Percentiles rank a stretch among this genome's conserved stretches.
These are phyloP conservation scores for Stercorarius parasiticus DNA, from an alignment of 2,113 vertebrate genomes.

Conservation along the genomic window DNA sequence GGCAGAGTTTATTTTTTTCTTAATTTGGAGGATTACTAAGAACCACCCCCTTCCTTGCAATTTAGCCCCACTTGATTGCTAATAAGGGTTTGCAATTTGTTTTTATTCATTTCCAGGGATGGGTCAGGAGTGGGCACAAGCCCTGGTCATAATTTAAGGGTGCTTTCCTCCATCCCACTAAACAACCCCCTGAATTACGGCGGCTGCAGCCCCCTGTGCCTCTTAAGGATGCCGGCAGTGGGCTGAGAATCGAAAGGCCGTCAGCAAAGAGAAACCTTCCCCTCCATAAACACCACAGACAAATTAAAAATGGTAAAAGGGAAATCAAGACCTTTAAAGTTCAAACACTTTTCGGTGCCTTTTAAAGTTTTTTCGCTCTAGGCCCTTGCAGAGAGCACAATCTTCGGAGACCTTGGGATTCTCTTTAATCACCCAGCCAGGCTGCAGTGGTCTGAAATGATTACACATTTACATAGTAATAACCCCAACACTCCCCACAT, in stretches of 20 bases:
- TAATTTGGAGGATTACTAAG: background rate
- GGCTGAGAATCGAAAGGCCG: constrained; percentile 2
- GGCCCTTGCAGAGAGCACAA: constrained; percentile 71
- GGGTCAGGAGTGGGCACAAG: background rate
- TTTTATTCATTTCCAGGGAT: background rate
- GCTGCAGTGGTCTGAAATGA: constrained; percentile 73
- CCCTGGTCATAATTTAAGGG: background rate
- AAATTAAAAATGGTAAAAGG: constrained; percentile 74
- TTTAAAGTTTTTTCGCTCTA: constrained; percentile 73
- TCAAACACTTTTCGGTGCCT: constrained; percentile 73
- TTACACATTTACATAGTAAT: constrained; percentile 80
- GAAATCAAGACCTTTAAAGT: constrained; percentile 76
- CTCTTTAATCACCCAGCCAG: constrained; percentile 75
- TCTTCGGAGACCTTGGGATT: constrained; percentile 74
- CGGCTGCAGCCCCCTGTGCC: accelerated
- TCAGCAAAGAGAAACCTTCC: constrained; percentile 59
- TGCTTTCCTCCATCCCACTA: background rate
- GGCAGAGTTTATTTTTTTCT: background rate
- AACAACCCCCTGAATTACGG: background rate
- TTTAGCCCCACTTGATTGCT: background rate
- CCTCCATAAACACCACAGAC: constrained; percentile 62
- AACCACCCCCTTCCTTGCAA: background rate
- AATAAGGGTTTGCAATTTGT: background rate
- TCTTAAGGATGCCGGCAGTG: background rate
- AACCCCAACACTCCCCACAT: constrained; percentile 71